Evolutionary conservation across 2,797 vertebrate species (phyloP).

Genomic region (Hipposideros larvatus): DNA sequence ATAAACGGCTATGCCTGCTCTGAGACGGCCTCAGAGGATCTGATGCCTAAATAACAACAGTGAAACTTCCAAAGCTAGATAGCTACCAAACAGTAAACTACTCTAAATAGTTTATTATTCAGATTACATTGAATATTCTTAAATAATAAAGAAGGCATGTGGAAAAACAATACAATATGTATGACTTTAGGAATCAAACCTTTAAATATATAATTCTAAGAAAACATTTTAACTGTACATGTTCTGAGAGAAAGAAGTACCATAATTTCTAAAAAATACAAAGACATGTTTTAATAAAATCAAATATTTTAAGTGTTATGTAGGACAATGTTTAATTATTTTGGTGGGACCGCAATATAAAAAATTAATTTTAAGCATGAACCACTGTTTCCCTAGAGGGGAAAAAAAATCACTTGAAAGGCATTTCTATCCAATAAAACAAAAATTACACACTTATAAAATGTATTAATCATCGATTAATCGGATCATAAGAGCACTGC

Average conservation of each 20-base stretch:
- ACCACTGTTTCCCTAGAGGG: conserved; percentile 42
- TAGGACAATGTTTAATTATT: conserved; percentile 52
- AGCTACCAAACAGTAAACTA: background rate
- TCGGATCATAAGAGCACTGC: background rate
- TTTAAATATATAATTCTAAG: conserved; percentile 38
- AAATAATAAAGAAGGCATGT: conserved; percentile 7
- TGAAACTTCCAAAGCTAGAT: background rate
- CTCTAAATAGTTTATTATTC: background rate
- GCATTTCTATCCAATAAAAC: conserved; percentile 68
- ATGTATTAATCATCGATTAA: conserved; percentile 67
- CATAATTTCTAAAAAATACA: background rate
- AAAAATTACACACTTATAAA: conserved; percentile 66
- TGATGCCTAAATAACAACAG: background rate
- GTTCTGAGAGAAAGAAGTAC: conserved; percentile 36
- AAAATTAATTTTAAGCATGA: conserved; percentile 58
- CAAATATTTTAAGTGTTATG: conserved; percentile 47
- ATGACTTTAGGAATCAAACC: background rate
- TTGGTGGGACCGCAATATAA: conserved; percentile 25
- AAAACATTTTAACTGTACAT: conserved; percentile 40
- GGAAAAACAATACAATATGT: background rate
- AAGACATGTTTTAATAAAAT: conserved; percentile 57
- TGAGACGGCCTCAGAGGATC: background rate
- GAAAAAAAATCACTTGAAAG: conserved; percentile 64
- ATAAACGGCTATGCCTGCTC: background rate
- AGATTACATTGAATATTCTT: background rate